phyloP scores from a whole-genome alignment of 2,888 invertebrate genomes.

The Idaea straminata region DNA sequence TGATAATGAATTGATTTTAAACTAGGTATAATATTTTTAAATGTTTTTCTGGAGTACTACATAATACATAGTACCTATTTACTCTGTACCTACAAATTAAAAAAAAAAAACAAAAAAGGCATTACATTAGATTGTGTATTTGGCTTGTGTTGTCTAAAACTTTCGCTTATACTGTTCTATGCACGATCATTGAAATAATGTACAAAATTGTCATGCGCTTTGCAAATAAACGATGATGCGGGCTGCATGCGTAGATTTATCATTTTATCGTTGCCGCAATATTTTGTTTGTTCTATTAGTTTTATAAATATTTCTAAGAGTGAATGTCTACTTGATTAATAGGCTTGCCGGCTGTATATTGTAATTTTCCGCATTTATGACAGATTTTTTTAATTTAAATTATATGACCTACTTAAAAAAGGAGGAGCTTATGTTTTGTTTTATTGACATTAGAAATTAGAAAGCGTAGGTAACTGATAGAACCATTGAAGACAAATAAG shows the following conservation, averaged over 20 bases:
- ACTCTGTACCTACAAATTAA: no score
- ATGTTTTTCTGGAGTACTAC: no score
- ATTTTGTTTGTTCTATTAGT: neutral
- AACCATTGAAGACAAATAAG: neutral
- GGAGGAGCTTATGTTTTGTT: neutral
- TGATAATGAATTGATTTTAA: no score
- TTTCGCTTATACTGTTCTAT: constrained; percentile 43
- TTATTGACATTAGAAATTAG: neutral
- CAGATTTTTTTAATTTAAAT: neutral
- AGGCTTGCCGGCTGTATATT: neutral
- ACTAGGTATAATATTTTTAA: no score
- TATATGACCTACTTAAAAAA: neutral
- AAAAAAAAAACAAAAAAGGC: no score
- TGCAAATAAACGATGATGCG: constrained; percentile 64
- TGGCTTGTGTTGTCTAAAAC: constrained; percentile 4
- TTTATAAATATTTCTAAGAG: neutral
- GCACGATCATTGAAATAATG: constrained; percentile 65
- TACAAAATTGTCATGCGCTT: constrained; percentile 75
- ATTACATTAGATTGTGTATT: neutral
- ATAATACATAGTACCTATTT: no score
- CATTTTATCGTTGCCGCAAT: neutral
- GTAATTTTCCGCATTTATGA: neutral
- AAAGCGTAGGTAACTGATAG: neutral
- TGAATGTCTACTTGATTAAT: neutral
- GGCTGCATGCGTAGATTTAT: neutral